Evolutionary conservation across 35 echinoderm and acorn worm species (phyloP).

Genomic region (Anneissia japonica): DNA sequence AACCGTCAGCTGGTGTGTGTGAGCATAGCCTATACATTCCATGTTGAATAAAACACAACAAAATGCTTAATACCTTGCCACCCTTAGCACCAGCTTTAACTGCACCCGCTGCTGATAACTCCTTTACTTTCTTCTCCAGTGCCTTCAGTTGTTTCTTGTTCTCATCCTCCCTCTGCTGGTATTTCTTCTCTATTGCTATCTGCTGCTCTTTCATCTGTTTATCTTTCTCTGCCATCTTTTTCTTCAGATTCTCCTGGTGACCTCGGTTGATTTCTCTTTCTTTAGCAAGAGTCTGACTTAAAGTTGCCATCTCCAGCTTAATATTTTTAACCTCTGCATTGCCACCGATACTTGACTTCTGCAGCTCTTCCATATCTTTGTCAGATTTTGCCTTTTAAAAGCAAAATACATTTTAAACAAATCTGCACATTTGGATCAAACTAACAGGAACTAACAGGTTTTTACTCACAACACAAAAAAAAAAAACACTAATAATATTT

Average conservation of each 20-base stretch:
- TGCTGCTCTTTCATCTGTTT: slow-evolving; percentile 77
- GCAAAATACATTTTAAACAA: too few relatives aligned
- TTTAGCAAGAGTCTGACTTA: slow-evolving; percentile 57
- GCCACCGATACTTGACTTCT: slow-evolving; percentile 57
- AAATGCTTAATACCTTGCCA: not conserved
- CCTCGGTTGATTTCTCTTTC: slow-evolving; percentile 70
- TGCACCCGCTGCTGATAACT: slow-evolving; percentile 21
- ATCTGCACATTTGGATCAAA: too few relatives aligned
- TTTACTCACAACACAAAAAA: too few relatives aligned
- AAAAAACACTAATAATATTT: too few relatives aligned
- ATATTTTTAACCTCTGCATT: slow-evolving; percentile 74
- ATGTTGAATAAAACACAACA: not conserved
- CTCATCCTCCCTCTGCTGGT: slow-evolving; percentile 47
- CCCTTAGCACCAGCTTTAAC: slow-evolving; percentile 32
- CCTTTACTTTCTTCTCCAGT: slow-evolving; percentile 89
- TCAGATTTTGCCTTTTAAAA: slow-evolving; percentile 24
- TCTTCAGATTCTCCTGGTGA: slow-evolving; percentile 72
- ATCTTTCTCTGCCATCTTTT: slow-evolving; percentile 91
- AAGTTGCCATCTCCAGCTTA: slow-evolving; percentile 52
- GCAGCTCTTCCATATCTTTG: slow-evolving; percentile 44
- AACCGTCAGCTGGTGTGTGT: too few relatives aligned
- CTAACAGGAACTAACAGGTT: too few relatives aligned
- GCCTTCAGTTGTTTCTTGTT: slow-evolving; percentile 72
- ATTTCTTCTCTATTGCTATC: slow-evolving; percentile 65
- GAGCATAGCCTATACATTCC: too few relatives aligned